These are phyloP conservation scores for Struthidea cinerea DNA, from an alignment of 2,113 vertebrate genomes.

Conservation along the genomic window DNA sequence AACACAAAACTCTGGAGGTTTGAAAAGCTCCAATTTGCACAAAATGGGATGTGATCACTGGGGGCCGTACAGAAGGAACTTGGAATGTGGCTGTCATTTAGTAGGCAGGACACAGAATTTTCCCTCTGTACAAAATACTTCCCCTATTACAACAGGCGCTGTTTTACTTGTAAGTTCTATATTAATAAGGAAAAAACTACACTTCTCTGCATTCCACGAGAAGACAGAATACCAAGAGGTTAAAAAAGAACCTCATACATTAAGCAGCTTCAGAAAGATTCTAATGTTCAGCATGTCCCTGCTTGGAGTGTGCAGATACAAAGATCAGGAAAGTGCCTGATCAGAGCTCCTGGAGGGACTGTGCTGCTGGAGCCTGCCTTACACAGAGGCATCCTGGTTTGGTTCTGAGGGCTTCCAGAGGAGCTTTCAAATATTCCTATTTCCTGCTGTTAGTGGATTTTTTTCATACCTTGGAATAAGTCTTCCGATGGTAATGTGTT, in stretches of 20 bases:
- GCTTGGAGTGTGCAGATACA: neutral
- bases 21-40: neutral
- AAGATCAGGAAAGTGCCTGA: neutral
- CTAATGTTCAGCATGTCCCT: neutral
- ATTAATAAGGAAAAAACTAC: neutral
- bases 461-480: neutral
- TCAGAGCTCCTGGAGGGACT: neutral
- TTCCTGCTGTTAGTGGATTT: neutral
- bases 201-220: neutral
- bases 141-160: neutral
- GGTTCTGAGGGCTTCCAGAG: neutral
- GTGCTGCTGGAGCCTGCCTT: neutral
- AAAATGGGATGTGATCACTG: neutral
- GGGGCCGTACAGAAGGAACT: neutral
- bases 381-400: neutral
- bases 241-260: neutral
- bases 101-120: neutral
- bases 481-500: neutral
- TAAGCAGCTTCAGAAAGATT: neutral
- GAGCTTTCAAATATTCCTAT: neutral
- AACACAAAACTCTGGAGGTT: neutral
- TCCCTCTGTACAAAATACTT: neutral
- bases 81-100: neutral
- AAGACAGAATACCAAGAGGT: neutral
- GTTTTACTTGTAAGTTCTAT: neutral